Conservation (phyloP, 2,888 invertebrate genomes). For the Sinotaia quadrata region DNA sequence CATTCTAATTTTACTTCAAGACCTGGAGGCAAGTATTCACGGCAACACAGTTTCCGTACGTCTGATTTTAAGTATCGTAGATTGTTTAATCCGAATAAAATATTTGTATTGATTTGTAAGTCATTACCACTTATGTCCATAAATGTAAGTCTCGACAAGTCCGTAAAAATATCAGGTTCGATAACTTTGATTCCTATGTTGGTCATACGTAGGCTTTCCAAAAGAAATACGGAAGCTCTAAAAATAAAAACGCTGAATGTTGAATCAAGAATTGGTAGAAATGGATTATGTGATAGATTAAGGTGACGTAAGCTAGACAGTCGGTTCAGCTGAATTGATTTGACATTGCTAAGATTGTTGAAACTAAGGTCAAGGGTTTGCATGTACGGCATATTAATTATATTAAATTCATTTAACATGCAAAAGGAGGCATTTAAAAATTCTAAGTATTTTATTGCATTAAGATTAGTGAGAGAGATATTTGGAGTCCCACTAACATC, state of each 20-base stretch:
- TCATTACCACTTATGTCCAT: constrained; percentile 9
- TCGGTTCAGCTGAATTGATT: not conserved
- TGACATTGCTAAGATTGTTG: constrained; percentile 1
- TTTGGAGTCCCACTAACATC: constrained; percentile 10
- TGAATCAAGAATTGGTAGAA: constrained; percentile 3
- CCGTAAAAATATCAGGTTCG: not conserved
- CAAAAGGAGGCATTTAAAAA: constrained; percentile 7
- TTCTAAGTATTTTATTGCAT: constrained; percentile 2
- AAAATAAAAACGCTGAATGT: not conserved
- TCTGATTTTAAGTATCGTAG: constrained; percentile 18
- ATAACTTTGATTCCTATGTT: constrained; percentile 1
- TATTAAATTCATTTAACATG: not conserved
- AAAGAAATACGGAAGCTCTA: not conserved
- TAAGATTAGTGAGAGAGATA: not conserved
- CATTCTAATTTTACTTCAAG: not conserved
- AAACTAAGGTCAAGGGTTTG: constrained; percentile 26
- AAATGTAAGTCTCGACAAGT: not conserved
- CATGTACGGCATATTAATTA: constrained; percentile 10
- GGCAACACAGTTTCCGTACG: constrained; percentile 26
- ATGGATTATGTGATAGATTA: constrained; percentile 13
- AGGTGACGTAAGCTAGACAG: constrained; percentile 14
- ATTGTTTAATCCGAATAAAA: constrained; percentile 1
- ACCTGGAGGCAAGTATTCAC: not conserved
- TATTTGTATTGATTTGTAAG: not conserved
- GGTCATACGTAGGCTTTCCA: constrained; percentile 3